These are phyloP conservation scores for Pangasius sanitwongsei DNA, from an alignment of 2,797 vertebrate species.

Conservation along the genomic window DNA sequence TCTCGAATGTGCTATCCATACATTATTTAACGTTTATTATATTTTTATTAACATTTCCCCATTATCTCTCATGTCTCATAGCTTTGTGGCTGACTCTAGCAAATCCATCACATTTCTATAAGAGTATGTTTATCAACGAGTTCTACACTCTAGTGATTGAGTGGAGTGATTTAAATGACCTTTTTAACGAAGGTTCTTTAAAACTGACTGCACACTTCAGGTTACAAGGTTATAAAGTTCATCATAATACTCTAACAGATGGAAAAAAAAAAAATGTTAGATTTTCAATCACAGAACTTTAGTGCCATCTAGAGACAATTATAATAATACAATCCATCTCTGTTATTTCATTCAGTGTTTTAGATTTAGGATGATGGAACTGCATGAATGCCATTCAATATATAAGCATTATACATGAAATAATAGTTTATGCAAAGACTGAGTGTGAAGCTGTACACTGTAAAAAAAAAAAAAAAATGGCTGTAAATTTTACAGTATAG, in stretches of 20 bases:
- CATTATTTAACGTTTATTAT: background rate
- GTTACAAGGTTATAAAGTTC: background rate
- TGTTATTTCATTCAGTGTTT: no score
- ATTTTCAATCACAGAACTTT: slow-evolving; percentile 9
- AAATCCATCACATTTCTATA: background rate
- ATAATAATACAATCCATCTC: background rate
- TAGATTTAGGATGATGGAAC: background rate
- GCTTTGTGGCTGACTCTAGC: background rate
- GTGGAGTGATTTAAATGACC: background rate
- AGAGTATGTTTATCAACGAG: background rate
- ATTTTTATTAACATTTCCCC: background rate
- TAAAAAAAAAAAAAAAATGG: background rate
- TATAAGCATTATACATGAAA: background rate
- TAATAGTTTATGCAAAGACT: background rate
- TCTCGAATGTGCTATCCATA: background rate
- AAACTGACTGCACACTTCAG: background rate
- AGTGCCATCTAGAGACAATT: slow-evolving; percentile 50
- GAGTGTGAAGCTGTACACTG: background rate
- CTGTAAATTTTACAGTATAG: no score
- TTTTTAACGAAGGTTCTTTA: background rate
- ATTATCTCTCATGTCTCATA: background rate
- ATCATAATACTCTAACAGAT: background rate
- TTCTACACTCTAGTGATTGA: background rate
- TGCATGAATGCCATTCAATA: background rate
- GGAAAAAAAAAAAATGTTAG: background rate